Conservation (phyloP, 2,113 vertebrate genomes). For the Hemibagrus wyckioides region DNA sequence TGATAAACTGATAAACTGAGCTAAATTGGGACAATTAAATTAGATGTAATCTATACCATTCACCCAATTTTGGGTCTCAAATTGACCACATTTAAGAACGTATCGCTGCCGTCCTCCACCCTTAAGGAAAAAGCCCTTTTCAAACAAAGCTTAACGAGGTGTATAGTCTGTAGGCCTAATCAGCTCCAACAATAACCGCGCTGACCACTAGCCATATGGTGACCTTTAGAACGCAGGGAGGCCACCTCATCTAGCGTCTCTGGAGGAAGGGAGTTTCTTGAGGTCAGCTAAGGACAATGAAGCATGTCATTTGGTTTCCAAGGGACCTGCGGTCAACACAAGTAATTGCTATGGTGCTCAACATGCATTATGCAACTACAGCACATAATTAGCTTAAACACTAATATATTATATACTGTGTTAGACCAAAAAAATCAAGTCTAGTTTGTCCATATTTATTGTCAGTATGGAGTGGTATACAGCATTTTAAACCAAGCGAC, state of each 20-base stretch:
- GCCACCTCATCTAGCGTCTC: slow-evolving; percentile 30
- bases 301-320: slow-evolving; percentile 27
- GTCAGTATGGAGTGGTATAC: not conserved
- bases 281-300: slow-evolving; percentile 34
- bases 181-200: slow-evolving; percentile 29
- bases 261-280: slow-evolving; percentile 19
- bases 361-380: not conserved
- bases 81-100: slow-evolving; percentile 1
- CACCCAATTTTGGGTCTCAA: not conserved
- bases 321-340: slow-evolving; percentile 9
- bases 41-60: not conserved
- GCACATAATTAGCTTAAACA: not conserved
- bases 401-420: not conserved
- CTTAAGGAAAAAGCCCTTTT: slow-evolving; percentile 5
- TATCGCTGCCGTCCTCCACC: not conserved
- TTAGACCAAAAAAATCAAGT: not conserved
- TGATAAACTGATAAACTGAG: not conserved
- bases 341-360: not conserved
- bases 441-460: not conserved
- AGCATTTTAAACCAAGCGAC: not conserved
- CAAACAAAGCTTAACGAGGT: slow-evolving; percentile 44
- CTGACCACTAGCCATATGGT: slow-evolving; percentile 36
- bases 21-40: not conserved
- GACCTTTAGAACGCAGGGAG: slow-evolving; percentile 40
- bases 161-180: slow-evolving; percentile 19